phyloP scores from a whole-genome alignment of 2,888 invertebrate species.

The Sericinus montela region DNA sequence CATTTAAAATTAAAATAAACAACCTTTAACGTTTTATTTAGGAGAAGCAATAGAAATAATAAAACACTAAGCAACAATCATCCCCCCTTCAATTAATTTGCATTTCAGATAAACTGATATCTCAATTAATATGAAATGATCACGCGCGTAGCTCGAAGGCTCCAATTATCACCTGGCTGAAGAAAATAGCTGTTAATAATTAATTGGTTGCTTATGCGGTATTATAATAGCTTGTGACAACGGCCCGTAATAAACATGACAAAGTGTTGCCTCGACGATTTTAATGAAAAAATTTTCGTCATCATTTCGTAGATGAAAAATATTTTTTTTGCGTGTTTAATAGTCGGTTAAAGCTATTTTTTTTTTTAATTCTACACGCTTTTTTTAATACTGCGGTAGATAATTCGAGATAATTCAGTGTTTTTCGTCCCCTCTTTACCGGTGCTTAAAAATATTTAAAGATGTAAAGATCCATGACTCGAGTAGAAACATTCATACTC shows the following conservation, averaged over 20 bases:
- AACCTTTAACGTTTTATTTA: neutral
- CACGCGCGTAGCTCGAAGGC: constrained; percentile 3
- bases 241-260: constrained; percentile 4
- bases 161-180: constrained; percentile 14
- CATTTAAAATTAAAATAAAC: too few relatives aligned
- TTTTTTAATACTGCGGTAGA: too few relatives aligned
- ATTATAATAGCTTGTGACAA: constrained; percentile 12
- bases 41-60: neutral
- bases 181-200: constrained; percentile 6
- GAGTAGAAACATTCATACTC: too few relatives aligned
- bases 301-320: neutral
- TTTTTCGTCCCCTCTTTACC: too few relatives aligned
- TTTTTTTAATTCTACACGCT: too few relatives aligned
- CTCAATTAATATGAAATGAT: constrained; percentile 15
- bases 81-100: neutral
- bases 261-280: neutral
- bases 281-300: neutral
- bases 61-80: neutral
- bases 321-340: neutral
- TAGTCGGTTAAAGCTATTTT: too few relatives aligned
- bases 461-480: too few relatives aligned
- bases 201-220: constrained; percentile 8
- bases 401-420: too few relatives aligned
- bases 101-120: constrained; percentile 9
- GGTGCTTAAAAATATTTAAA: too few relatives aligned